Evolutionary conservation across 2,797 vertebrate species (phyloP).

Genomic region (Smutsia temminckii): DNA sequence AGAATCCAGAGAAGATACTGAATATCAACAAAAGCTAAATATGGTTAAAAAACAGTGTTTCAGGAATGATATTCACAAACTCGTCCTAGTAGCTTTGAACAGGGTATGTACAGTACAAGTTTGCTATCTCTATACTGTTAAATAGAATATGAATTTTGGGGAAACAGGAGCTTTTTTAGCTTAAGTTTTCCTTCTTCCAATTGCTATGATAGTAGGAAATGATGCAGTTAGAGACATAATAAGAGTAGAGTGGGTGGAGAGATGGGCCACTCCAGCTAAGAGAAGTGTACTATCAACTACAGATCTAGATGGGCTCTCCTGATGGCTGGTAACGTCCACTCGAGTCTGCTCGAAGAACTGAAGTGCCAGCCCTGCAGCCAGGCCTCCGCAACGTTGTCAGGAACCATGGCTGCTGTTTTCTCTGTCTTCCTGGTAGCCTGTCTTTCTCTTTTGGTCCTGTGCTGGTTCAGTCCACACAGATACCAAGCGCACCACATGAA

Average conservation of each 20-base stretch:
- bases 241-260: not conserved
- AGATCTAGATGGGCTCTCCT: not conserved
- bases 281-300: not conserved
- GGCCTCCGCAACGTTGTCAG: not conserved
- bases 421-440: not conserved
- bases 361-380: not conserved
- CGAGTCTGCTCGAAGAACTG: not conserved
- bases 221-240: not conserved
- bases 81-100: constrained; percentile 93
- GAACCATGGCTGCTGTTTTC: not conserved
- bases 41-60: constrained; percentile 94
- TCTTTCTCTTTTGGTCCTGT: not conserved
- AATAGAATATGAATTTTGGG: not conserved
- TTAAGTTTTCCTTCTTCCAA: not conserved
- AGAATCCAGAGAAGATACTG: constrained; percentile 83
- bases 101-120: constrained; percentile 86
- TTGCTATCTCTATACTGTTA: constrained; percentile 72
- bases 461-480: not conserved
- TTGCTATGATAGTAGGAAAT: not conserved
- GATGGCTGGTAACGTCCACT: not conserved
- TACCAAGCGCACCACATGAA: not conserved
- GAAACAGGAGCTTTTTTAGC: not conserved
- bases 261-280: not conserved
- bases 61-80: constrained; percentile 90
- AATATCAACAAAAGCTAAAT: constrained; percentile 87